Conservation (phyloP, 2,888 invertebrate genomes). For the Pseudanteris insignis region DNA sequence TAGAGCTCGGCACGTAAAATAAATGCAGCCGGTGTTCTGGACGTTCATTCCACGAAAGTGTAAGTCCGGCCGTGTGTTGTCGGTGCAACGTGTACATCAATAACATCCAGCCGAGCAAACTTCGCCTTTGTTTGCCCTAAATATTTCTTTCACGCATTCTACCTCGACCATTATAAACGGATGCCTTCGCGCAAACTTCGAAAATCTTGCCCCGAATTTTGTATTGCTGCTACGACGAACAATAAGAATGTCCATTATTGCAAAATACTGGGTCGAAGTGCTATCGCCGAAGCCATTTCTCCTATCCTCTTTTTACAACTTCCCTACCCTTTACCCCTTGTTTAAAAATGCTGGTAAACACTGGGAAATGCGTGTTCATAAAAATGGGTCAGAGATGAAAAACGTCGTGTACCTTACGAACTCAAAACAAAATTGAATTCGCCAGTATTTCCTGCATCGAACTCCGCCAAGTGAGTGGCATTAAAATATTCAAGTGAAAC, state of each 20-base stretch:
- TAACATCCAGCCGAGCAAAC: constrained; percentile 25
- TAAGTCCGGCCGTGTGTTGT: constrained; percentile 33
- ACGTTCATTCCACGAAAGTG: constrained; percentile 14
- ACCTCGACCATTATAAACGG: constrained; percentile 14
- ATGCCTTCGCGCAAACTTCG: constrained; percentile 18
- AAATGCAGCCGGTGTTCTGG: too few relatives aligned
- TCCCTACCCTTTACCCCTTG: too few relatives aligned
- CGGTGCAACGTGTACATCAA: constrained; percentile 18
- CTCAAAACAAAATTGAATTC: too few relatives aligned
- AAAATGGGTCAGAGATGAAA: constrained; percentile 16
- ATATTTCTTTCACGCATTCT: constrained; percentile 32
- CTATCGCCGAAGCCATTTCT: constrained; percentile 17
- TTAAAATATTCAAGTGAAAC: too few relatives aligned
- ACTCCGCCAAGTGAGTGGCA: too few relatives aligned
- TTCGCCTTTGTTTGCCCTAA: constrained; percentile 25
- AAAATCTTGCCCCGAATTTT: constrained; percentile 17
- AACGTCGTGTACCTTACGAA: too few relatives aligned
- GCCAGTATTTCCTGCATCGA: too few relatives aligned
- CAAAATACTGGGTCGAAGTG: constrained; percentile 36
- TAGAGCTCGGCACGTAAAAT: too few relatives aligned
- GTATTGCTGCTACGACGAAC: constrained; percentile 11
- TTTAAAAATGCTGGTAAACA: too few relatives aligned
- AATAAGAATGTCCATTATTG: constrained; percentile 29
- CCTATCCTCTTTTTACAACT: too few relatives aligned
- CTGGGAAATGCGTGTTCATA: neutral